Percentiles rank a stretch among this genome's conserved stretches.
These are phyloP conservation scores for Imbricaverruca yamaguchii DNA, from an alignment of 2,888 invertebrate species.

Conservation along the genomic window DNA sequence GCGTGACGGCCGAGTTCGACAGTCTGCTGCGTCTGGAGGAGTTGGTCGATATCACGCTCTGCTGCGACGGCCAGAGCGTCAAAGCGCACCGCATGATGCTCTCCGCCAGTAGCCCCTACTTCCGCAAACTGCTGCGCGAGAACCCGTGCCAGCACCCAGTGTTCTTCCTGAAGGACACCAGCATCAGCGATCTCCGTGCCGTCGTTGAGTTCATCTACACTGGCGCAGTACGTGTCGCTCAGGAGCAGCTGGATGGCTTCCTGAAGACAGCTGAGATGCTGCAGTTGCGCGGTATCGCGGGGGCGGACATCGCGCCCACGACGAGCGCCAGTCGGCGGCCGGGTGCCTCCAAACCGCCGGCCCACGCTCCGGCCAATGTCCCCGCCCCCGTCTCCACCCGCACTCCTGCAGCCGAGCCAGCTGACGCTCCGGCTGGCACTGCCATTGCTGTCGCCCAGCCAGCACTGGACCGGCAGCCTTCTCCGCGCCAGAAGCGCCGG, in stretches of 20 bases:
- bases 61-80: conserved; percentile 32
- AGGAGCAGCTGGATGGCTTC: conserved; percentile 26
- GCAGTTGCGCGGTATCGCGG: conserved; percentile 28
- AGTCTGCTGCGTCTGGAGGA: neutral
- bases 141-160: conserved; percentile 34
- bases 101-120: conserved; percentile 33
- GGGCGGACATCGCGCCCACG: too few relatives aligned
- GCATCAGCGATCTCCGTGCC: conserved; percentile 28
- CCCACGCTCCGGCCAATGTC: too few relatives aligned
- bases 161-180: conserved; percentile 31
- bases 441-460: too few relatives aligned
- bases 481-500: too few relatives aligned
- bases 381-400: too few relatives aligned
- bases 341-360: too few relatives aligned
- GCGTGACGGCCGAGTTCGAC: neutral
- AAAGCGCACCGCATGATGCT: conserved; percentile 32
- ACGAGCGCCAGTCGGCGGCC: too few relatives aligned
- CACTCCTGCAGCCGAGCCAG: too few relatives aligned
- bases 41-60: conserved; percentile 30
- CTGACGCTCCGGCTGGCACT: too few relatives aligned
- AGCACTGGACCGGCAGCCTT: too few relatives aligned
- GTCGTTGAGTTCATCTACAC: conserved; percentile 32
- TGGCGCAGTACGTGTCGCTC: conserved; percentile 30
- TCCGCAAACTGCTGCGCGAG: conserved; percentile 32
- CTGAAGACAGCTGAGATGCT: conserved; percentile 31